A percentile compares a stretch with the other conserved stretches of the same genome.
Conservation (phyloP, 53 echinoderm and acorn worm species). For the Pentamera pediparva region DNA sequence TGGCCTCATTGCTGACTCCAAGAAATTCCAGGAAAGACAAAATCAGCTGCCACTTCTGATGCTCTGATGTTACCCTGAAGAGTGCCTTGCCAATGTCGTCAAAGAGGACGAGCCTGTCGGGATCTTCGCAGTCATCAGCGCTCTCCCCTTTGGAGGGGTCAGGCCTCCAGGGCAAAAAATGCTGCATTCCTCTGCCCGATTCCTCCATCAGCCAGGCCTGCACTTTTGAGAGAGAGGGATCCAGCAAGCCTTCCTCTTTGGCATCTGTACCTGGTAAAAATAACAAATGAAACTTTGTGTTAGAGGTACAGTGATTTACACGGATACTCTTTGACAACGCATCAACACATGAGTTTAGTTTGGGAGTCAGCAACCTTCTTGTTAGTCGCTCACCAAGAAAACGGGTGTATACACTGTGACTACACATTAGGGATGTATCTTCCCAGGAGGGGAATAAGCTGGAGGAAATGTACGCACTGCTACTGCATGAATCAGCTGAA, state of each 20-base stretch:
- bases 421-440: too few species aligned
- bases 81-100: slow-evolving; percentile 83
- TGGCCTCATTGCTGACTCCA: slow-evolving; percentile 41
- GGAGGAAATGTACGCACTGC: too few species aligned
- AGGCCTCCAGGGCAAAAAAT: slow-evolving; percentile 85
- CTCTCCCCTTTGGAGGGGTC: slow-evolving; percentile 57
- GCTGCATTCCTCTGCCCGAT: slow-evolving; percentile 47
- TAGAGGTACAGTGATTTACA: background rate
- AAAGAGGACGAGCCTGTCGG: slow-evolving; percentile 87
- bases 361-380: too few species aligned
- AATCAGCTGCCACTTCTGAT: slow-evolving; percentile 55
- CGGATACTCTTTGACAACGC: too few species aligned
- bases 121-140: slow-evolving; percentile 96
- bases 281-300: background rate
- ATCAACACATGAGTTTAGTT: too few species aligned
- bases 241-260: slow-evolving; percentile 45
- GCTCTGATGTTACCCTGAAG: slow-evolving; percentile 45
- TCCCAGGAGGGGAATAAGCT: too few species aligned
- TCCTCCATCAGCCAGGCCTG: slow-evolving; percentile 82
- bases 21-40: slow-evolving; percentile 70
- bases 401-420: too few species aligned
- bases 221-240: slow-evolving; percentile 41
- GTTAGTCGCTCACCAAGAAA: too few species aligned
- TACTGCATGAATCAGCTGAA: too few species aligned
- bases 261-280: background rate